phyloP scores from a whole-genome alignment of 2,797 vertebrate genomes.

The Eulemur albifrons region DNA sequence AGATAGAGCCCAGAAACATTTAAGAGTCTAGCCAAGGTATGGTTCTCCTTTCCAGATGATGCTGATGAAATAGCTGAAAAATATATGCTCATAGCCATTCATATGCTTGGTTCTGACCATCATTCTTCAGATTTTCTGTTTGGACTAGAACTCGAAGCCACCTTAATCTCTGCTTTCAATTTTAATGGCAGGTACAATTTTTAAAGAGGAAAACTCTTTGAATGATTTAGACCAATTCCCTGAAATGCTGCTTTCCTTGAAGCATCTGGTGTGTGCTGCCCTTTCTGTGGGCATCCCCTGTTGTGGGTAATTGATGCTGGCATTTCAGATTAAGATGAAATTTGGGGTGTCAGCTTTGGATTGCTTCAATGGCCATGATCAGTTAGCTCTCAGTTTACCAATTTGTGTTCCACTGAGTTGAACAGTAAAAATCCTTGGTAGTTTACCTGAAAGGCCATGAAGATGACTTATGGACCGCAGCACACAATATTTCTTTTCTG shows the following conservation, averaged over 20 bases:
- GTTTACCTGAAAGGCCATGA: conserved; percentile 80
- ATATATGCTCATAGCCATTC: neutral
- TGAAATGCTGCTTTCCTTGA: neutral
- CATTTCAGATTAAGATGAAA: conserved; percentile 53
- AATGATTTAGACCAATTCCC: neutral
- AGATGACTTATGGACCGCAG: conserved; percentile 81
- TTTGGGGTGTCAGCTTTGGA: neutral
- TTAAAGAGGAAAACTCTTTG: neutral
- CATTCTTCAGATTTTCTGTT: neutral
- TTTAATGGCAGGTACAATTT: neutral
- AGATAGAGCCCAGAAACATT: neutral
- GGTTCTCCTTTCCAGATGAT: neutral
- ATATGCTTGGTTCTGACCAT: neutral
- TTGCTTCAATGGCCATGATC: conserved; percentile 14
- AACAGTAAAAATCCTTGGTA: conserved; percentile 67
- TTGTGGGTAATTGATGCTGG: neutral
- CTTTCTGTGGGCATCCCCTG: neutral
- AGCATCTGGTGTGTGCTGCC: neutral
- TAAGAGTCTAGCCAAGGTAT: neutral
- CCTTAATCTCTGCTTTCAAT: neutral
- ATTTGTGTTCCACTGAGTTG: conserved; percentile 63
- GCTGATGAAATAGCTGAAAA: neutral
- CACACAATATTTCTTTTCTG: conserved; percentile 83
- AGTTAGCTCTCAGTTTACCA: conserved; percentile 61
- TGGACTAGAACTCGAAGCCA: neutral